Conservation (phyloP, 1,140 invertebrate species). For the Heliconius hermathena region DNA sequence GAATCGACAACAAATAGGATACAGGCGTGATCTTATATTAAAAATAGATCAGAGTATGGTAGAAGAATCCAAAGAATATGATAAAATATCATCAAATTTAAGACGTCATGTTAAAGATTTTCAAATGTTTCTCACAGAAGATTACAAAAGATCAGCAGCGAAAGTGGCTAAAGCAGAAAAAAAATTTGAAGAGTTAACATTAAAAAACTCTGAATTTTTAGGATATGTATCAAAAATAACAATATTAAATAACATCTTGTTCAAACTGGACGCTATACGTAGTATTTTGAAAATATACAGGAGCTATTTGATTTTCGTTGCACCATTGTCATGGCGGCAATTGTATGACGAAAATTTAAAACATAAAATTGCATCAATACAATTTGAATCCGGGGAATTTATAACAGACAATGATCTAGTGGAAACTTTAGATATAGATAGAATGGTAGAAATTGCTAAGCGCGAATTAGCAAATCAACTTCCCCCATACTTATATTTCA, state of each 20-base stretch:
- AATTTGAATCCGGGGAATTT: slow-evolving; percentile 65
- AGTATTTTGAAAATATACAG: slow-evolving; percentile 84
- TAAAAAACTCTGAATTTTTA: slow-evolving; percentile 80
- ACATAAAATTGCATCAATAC: slow-evolving; percentile 57
- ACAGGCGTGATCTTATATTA: slow-evolving; percentile 83
- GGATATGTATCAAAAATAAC: slow-evolving; percentile 75
- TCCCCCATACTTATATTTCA: slow-evolving; percentile 82
- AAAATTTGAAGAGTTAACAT: slow-evolving; percentile 73
- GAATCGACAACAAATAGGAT: slow-evolving; percentile 83
- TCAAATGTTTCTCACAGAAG: slow-evolving; percentile 84
- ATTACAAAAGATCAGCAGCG: slow-evolving; percentile 83
- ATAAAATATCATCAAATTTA: slow-evolving; percentile 81
- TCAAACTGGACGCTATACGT: slow-evolving; percentile 84
- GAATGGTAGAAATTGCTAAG: slow-evolving; percentile 67
- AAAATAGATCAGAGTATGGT: slow-evolving; percentile 83
- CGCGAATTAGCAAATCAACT: slow-evolving; percentile 70
- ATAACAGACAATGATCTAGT: slow-evolving; percentile 68
- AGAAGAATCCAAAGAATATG: slow-evolving; percentile 81
- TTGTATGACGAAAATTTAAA: slow-evolving; percentile 71
- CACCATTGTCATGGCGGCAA: slow-evolving; percentile 83
- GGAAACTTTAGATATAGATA: slow-evolving; percentile 69
- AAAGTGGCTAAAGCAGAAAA: slow-evolving; percentile 80
- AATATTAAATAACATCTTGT: slow-evolving; percentile 83
- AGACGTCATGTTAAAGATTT: slow-evolving; percentile 83
- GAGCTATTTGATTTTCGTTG: slow-evolving; percentile 84